phyloP scores from a whole-genome alignment of 1,140 invertebrate genomes.

The Leguminivora glycinivorella region DNA sequence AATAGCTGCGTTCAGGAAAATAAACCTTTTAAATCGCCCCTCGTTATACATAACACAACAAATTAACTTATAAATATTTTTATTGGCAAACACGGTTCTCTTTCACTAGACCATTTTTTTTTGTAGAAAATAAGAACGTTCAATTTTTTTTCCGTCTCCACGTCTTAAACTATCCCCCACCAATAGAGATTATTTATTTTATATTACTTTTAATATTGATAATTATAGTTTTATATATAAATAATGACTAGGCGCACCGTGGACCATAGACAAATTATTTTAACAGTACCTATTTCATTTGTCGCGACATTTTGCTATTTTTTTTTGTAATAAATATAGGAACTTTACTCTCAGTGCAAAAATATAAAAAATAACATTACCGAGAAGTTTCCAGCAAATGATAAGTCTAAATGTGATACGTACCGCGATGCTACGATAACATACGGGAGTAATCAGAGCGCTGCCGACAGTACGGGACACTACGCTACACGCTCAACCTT shows the following conservation, averaged over 20 bases:
- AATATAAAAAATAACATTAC: constrained; percentile 52
- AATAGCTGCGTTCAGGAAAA: constrained; percentile 28
- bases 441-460: constrained; percentile 48
- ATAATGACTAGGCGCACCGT: constrained; percentile 75
- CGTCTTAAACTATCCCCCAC: constrained; percentile 48
- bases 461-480: constrained; percentile 55
- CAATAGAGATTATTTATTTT: constrained; percentile 48
- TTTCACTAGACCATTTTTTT: constrained; percentile 7
- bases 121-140: constrained; percentile 25
- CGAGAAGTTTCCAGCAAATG: constrained; percentile 34
- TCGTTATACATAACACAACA: constrained; percentile 25
- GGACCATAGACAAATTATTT: constrained; percentile 62
- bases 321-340: constrained; percentile 66
- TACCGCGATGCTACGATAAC: constrained; percentile 48
- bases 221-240: constrained; percentile 63
- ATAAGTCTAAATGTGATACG: constrained; percentile 41
- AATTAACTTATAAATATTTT: constrained; percentile 27
- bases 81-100: constrained; percentile 27
- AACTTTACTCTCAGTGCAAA: constrained; percentile 73
- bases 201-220: constrained; percentile 53
- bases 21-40: constrained; percentile 22
- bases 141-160: constrained; percentile 29
- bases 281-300: constrained; percentile 43
- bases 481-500: constrained; percentile 45
- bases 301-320: constrained; percentile 40